Conservation (phyloP, 2,113 vertebrate genomes). For the Dendropsophus ebraccatus region DNA sequence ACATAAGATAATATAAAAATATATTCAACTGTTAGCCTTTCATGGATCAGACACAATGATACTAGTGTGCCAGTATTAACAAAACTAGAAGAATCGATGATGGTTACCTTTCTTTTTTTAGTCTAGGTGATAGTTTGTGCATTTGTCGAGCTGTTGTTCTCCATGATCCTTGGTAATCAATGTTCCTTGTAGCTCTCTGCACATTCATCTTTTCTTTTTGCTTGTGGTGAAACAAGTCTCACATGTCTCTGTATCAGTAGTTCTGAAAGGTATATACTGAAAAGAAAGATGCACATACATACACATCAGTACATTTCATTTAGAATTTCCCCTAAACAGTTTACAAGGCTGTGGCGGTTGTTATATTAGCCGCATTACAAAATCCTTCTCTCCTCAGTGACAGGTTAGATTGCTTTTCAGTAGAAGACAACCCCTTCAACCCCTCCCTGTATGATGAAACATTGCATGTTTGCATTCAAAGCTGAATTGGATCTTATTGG, state of each 20-base stretch:
- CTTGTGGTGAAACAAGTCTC: not conserved
- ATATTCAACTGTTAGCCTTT: too few species aligned
- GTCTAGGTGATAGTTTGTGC: not conserved
- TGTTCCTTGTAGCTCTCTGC: not conserved
- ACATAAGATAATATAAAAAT: too few species aligned
- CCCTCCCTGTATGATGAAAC: not conserved
- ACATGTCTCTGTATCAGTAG: not conserved
- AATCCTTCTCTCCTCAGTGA: constrained; percentile 13
- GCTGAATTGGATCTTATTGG: not conserved
- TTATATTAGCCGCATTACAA: not conserved
- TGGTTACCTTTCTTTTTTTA: constrained; percentile 11
- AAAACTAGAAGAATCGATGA: too few species aligned
- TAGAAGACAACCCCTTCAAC: not conserved
- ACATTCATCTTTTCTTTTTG: not conserved
- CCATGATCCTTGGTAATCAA: not conserved
- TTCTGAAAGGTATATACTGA: not conserved
- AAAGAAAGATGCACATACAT: not conserved
- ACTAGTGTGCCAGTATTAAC: too few species aligned
- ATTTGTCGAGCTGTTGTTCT: not conserved
- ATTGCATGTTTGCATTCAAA: not conserved
- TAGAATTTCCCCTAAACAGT: not conserved
- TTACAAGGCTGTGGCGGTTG: not conserved
- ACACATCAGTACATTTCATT: not conserved
- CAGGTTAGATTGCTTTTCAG: not conserved
- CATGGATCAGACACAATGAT: too few species aligned